These are phyloP conservation scores for Xyrauchen texanus DNA, from an alignment of 2,113 vertebrate species.

Conservation along the genomic window DNA sequence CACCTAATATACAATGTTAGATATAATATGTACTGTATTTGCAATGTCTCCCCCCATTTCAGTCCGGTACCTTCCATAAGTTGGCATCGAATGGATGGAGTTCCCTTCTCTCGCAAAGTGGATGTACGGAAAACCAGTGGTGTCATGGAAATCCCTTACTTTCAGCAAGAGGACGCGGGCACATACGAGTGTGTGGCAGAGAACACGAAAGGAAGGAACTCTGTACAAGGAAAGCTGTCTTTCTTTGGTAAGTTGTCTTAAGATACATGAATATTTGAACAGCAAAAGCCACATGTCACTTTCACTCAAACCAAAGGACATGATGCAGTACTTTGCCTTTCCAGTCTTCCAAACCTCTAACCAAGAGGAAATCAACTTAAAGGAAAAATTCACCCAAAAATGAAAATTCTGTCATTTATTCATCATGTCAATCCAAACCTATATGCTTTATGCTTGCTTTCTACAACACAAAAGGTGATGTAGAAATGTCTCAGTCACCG, in stretches of 20 bases:
- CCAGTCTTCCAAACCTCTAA: slow-evolving; percentile 13
- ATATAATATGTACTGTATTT: neutral
- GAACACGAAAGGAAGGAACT: slow-evolving; percentile 89
- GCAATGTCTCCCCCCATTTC: slow-evolving; percentile 15
- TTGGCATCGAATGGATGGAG: slow-evolving; percentile 86
- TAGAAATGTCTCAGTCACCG: too few relatives aligned
- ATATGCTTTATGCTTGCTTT: too few relatives aligned
- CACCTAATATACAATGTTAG: too few relatives aligned
- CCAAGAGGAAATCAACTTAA: slow-evolving; percentile 41
- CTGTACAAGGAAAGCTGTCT: slow-evolving; percentile 88
- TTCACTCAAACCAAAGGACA: neutral
- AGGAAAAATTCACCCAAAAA: too few relatives aligned
- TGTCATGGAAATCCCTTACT: slow-evolving; percentile 93
- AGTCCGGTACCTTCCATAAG: slow-evolving; percentile 90
- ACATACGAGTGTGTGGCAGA: slow-evolving; percentile 91
- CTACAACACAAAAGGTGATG: too few relatives aligned
- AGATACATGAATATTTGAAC: slow-evolving; percentile 69
- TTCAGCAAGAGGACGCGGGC: slow-evolving; percentile 93
- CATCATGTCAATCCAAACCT: too few relatives aligned
- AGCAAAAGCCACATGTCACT: slow-evolving; percentile 60
- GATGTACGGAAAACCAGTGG: slow-evolving; percentile 85
- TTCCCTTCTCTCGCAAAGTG: slow-evolving; percentile 87
- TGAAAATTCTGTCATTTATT: too few relatives aligned
- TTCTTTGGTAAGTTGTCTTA: slow-evolving; percentile 87
- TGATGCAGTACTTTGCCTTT: too few relatives aligned